Base-by-base conservation (phyloP, 2,888 invertebrate genomes). In the Calameuta idolon region DNA sequence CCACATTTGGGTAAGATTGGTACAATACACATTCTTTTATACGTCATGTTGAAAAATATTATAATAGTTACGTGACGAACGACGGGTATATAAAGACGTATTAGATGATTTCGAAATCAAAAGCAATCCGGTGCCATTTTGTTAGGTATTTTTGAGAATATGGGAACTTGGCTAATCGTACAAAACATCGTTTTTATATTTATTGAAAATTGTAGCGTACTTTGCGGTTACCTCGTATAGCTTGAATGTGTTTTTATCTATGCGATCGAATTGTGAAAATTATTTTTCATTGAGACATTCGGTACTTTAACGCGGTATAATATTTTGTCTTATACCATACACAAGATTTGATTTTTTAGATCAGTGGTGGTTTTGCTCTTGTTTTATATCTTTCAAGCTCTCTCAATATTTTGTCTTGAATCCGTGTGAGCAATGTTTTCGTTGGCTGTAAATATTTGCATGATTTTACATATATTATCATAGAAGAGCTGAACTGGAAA, bases 111-210 rank as follows among this genome's bases (percentile, higher is more conserved):
- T 55, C 23, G 9, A 71, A 71, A 71, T 71, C 71, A 71, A 71
- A 71, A 71, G 31, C 4, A 71, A 71, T 71, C 31, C 71, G 71
- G 71, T 71, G 71, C 71, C 71, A 71, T 71, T 34, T 31, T 15
- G 31, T 71, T 71, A 34, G 4, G 15, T 34, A 71, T 9, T 71
- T 71, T 31, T 34, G 33, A 71, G 23, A 15, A 15, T 12, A 9
- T 34, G 15, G 33, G 23, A 71, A 15, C 15, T 71, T 12, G 71
- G 15, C 23, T 31, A 71, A 34, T 71, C 12, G 31, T 71, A 71
- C 12, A 33, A 71, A 34, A 71, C 23, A 55, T 55, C 55, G 9
- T 55, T 55, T 23, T 55, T 55, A 55, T 23, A 55, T 55, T 55
- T 55, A 55, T 23, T 55, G 55, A 23, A 55, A 55, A 15, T 23